A percentile compares a stretch with the other conserved stretches of the same genome.
Conservation (phyloP, 2,797 vertebrate genomes). For the Uromys caudimaculatus region DNA sequence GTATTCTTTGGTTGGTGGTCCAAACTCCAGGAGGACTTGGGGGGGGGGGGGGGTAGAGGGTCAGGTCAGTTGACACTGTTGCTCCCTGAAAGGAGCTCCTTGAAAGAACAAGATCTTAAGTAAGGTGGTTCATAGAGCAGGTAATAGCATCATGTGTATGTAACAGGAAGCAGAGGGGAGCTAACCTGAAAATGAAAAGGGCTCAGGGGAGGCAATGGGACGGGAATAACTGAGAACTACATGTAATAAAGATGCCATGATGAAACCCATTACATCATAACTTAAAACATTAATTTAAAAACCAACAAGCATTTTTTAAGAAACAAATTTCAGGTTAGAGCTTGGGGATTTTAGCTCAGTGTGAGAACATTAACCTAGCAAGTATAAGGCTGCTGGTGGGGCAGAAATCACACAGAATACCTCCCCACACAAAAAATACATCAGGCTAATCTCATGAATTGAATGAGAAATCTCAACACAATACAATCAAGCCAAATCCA, state of each 20-base stretch:
- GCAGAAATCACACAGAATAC: background rate
- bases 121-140: background rate
- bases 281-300: background rate
- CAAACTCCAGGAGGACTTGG: too few species aligned
- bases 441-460: background rate
- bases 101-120: background rate
- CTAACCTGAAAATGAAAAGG: background rate
- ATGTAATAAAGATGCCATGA: background rate
- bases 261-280: background rate
- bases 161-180: background rate
- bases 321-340: background rate
- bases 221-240: background rate
- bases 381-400: background rate
- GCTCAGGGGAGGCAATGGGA: background rate
- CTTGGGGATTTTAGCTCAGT: background rate
- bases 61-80: too few species aligned
- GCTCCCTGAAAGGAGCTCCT: background rate
- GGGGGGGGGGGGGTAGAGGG: too few species aligned
- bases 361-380: background rate
- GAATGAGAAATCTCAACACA: slow-evolving; percentile 39
- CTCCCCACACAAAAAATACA: background rate
- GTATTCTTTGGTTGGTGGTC: too few species aligned
- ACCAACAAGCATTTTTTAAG: slow-evolving; percentile 4
- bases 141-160: background rate
- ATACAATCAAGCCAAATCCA: slow-evolving; percentile 35